Conservation (phyloP, 2,797 vertebrate genomes). For the Sebastes reedi region DNA sequence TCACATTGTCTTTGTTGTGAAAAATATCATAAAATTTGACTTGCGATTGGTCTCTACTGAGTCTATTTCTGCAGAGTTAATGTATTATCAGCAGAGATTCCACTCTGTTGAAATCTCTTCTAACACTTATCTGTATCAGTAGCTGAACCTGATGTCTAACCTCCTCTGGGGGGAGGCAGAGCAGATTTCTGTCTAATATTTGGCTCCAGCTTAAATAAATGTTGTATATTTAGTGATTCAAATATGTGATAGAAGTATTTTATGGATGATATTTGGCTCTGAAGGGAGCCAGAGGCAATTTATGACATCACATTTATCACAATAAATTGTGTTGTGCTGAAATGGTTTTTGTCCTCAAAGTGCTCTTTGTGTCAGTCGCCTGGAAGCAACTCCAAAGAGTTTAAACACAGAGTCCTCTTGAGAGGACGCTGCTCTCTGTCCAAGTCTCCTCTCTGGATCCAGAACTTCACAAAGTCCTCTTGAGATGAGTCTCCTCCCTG, state of each 20-base stretch:
- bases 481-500: not conserved
- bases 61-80: not conserved
- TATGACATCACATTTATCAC: conserved; percentile 18
- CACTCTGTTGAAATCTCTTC: not conserved
- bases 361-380: not conserved
- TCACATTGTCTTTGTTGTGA: not conserved
- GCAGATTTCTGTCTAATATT: not conserved
- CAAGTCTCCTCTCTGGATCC: not conserved
- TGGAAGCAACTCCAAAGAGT: conserved; percentile 30
- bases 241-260: not conserved
- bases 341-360: not conserved
- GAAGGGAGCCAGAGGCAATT: not conserved
- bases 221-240: not conserved
- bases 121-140: not conserved
- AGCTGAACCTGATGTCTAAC: not conserved
- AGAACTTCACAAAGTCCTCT: not conserved
- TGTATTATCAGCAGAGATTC: not conserved
- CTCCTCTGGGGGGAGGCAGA: not conserved
- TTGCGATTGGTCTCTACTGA: no score
- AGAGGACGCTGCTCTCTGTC: not conserved
- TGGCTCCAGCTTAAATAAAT: not conserved
- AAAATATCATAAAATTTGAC: not conserved
- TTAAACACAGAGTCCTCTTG: conserved; percentile 14
- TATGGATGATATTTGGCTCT: not conserved
- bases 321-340: conserved; percentile 8